A percentile compares a stretch with the other conserved stretches of the same genome.
These are phyloP conservation scores for Eilema depressum DNA, from an alignment of 2,888 invertebrate genomes.

Conservation along the genomic window DNA sequence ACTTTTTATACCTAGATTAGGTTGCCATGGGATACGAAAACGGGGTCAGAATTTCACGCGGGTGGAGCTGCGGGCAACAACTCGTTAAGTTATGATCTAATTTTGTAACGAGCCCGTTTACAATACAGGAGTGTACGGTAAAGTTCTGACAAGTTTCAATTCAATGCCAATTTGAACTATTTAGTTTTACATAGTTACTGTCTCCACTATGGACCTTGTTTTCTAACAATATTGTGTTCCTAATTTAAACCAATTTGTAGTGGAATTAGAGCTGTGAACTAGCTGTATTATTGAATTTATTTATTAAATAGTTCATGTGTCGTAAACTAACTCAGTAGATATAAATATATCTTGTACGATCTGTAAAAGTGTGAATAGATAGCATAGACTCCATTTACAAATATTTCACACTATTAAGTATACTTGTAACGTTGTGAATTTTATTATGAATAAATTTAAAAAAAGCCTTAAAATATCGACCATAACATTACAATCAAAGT, in stretches of 20 bases:
- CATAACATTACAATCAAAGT: too few relatives aligned
- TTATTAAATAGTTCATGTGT: not conserved
- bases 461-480: too few relatives aligned
- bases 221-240: constrained; percentile 25
- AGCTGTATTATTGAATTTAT: not conserved
- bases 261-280: not conserved
- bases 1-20: too few relatives aligned
- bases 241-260: constrained; percentile 18
- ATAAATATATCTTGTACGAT: too few relatives aligned
- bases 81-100: not conserved
- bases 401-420: not conserved
- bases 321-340: too few relatives aligned
- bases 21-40: not conserved
- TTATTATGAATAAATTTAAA: too few relatives aligned
- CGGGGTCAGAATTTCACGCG: not conserved
- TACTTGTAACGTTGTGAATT: too few relatives aligned
- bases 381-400: too few relatives aligned
- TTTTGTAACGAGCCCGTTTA: not conserved
- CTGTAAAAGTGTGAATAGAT: too few relatives aligned
- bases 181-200: constrained; percentile 17
- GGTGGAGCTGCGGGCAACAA: too few relatives aligned
- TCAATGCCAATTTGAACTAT: constrained; percentile 39
- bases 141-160: constrained; percentile 16
- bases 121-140: not conserved
- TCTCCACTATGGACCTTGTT: constrained; percentile 23